A percentile compares a stretch with the other conserved stretches of the same genome.
Evolutionary conservation across 2,113 vertebrate genomes (phyloP).

Genomic region (Aegithalos caudatus): DNA sequence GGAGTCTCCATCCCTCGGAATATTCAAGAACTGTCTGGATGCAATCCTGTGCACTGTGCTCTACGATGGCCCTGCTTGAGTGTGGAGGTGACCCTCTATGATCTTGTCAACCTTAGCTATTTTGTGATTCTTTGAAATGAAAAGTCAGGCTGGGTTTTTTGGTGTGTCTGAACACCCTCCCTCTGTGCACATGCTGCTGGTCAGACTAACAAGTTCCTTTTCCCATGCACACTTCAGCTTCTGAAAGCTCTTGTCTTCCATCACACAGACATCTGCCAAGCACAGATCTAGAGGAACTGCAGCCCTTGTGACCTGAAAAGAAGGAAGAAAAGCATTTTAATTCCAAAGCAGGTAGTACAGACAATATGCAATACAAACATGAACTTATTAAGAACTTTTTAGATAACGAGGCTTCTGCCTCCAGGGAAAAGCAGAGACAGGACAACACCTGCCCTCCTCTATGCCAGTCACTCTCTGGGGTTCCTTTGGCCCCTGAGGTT

Average conservation of each 20-base stretch:
- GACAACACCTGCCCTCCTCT: not conserved
- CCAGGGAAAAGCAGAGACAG: not conserved
- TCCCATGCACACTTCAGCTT: not conserved
- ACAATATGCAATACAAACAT: not conserved
- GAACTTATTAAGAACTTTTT: fast-evolving
- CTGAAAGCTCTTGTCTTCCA: not conserved
- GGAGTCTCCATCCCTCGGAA: not conserved
- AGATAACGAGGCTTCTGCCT: fast-evolving
- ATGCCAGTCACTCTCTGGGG: not conserved
- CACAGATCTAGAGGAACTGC: not conserved
- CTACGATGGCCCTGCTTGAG: not conserved
- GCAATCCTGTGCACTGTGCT: not conserved
- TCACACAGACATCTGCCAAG: not conserved
- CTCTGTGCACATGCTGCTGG: not conserved
- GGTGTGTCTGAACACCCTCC: not conserved
- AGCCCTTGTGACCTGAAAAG: not conserved
- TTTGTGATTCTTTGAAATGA: not conserved
- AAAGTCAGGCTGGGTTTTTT: not conserved
- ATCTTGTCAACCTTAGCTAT: not conserved
- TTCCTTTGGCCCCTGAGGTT: not conserved
- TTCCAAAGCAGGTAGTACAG: not conserved
- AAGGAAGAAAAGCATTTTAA: not conserved
- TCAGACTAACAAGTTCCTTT: not conserved
- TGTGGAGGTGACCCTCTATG: not conserved
- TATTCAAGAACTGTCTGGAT: fast-evolving